Evolutionary conservation across 2,888 invertebrate species (phyloP).

Genomic region (Minunthozetes semirufus): DNA sequence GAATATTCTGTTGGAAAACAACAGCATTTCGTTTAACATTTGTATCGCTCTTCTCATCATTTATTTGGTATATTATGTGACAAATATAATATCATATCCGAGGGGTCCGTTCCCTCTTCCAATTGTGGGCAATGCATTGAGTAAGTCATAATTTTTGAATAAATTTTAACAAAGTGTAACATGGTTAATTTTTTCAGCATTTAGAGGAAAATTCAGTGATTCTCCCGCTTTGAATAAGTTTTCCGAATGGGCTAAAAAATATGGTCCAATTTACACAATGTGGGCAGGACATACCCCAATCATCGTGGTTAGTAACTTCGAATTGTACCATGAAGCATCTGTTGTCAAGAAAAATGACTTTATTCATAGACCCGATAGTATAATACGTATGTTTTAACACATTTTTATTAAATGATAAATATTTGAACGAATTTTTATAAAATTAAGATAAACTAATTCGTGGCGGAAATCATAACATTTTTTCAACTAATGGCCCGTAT

Average conservation of each 20-base stretch:
- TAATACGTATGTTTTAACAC: neutral
- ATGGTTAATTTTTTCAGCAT: neutral
- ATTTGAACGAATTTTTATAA: neutral
- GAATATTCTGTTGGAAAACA: too few relatives aligned
- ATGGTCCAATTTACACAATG: slow-evolving; percentile 43
- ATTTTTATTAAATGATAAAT: neutral
- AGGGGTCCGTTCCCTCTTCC: neutral
- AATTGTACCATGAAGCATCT: slow-evolving; percentile 42
- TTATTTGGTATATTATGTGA: neutral
- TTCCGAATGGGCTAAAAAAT: slow-evolving; percentile 40
- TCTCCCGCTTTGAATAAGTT: slow-evolving; percentile 29
- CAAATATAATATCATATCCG: neutral
- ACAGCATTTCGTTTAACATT: too few relatives aligned
- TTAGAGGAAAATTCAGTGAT: neutral
- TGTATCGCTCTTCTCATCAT: neutral
- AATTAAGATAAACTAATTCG: neutral
- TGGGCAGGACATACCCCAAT: slow-evolving; percentile 42
- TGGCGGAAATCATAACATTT: neutral
- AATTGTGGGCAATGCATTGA: neutral
- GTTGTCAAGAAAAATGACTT: slow-evolving; percentile 19
- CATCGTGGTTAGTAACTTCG: slow-evolving; percentile 40
- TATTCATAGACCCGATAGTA: neutral
- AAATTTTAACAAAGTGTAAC: neutral
- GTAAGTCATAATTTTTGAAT: slow-evolving; percentile 30
- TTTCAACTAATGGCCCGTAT: slow-evolving; percentile 1